A percentile compares a stretch with the other conserved stretches of the same genome.
phyloP scores from a whole-genome alignment of 2,797 vertebrate species.

The Columba guinea region DNA sequence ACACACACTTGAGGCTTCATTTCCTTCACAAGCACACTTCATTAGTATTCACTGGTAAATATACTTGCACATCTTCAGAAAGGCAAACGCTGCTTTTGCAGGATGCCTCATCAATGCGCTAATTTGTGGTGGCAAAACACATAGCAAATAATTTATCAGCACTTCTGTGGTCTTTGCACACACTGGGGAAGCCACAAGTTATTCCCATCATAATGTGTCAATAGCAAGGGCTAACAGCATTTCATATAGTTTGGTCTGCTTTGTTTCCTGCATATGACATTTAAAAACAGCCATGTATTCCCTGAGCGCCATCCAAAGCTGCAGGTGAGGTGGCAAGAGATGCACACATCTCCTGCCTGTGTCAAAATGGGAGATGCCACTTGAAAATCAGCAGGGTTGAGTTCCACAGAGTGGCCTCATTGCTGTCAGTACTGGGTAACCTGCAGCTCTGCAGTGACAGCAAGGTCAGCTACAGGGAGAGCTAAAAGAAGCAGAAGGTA shows the following conservation, averaged over 20 bases:
- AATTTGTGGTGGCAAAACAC: conserved; percentile 33
- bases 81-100: conserved; percentile 38
- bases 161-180: neutral
- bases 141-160: neutral
- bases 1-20: conserved; percentile 40
- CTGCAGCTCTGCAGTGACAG: neutral
- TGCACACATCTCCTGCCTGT: neutral
- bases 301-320: neutral
- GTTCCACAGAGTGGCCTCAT: neutral
- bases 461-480: neutral
- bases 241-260: neutral
- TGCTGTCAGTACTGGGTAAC: neutral
- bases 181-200: neutral
- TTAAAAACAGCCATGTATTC: neutral
- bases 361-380: neutral
- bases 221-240: neutral
- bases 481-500: neutral
- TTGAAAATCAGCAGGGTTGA: neutral
- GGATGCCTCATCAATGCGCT: conserved; percentile 15
- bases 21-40: conserved; percentile 52
- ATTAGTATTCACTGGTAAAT: conserved; percentile 33
- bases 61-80: conserved; percentile 47
- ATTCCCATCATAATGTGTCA: neutral
- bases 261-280: neutral
- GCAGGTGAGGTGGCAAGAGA: neutral